These are phyloP conservation scores for Ivindomyrus marchei DNA, from an alignment of 2,113 vertebrate species.

Conservation along the genomic window DNA sequence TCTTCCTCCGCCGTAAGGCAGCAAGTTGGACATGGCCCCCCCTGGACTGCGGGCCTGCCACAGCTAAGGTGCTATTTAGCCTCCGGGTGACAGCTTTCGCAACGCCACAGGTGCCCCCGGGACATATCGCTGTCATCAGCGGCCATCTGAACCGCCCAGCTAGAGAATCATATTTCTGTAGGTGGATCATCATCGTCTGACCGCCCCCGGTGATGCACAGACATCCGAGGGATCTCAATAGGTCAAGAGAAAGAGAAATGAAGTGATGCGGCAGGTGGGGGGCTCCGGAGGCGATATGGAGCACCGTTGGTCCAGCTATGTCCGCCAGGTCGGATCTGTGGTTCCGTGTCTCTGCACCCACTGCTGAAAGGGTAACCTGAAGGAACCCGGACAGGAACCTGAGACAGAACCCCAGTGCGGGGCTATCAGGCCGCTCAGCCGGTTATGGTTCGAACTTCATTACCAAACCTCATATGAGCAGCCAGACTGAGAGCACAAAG, in stretches of 20 bases:
- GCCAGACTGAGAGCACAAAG: not conserved
- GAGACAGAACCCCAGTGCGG: not conserved
- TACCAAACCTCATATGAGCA: not conserved
- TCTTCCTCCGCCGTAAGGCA: not conserved
- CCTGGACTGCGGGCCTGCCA: not conserved
- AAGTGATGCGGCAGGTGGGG: conserved; percentile 33
- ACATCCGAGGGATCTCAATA: conserved; percentile 42
- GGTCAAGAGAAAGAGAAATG: conserved; percentile 39
- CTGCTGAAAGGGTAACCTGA: not conserved
- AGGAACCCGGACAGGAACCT: not conserved
- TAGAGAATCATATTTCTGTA: conserved; percentile 36
- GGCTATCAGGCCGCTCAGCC: not conserved
- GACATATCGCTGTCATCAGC: conserved; percentile 31
- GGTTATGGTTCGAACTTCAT: not conserved
- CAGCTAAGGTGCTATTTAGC: not conserved
- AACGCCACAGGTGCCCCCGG: conserved; percentile 22
- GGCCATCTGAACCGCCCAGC: conserved; percentile 35
- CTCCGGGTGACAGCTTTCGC: conserved; percentile 13
- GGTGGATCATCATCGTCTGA: conserved; percentile 47
- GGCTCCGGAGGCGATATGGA: conserved; percentile 14
- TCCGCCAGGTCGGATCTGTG: not conserved
- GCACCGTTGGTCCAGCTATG: not conserved
- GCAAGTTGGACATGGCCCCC: not conserved
- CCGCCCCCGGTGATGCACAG: conserved; percentile 32
- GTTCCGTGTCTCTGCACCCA: not conserved